These are phyloP conservation scores for Malaclemys terrapin DNA, from an alignment of 2,113 vertebrate species.

Conservation along the genomic window DNA sequence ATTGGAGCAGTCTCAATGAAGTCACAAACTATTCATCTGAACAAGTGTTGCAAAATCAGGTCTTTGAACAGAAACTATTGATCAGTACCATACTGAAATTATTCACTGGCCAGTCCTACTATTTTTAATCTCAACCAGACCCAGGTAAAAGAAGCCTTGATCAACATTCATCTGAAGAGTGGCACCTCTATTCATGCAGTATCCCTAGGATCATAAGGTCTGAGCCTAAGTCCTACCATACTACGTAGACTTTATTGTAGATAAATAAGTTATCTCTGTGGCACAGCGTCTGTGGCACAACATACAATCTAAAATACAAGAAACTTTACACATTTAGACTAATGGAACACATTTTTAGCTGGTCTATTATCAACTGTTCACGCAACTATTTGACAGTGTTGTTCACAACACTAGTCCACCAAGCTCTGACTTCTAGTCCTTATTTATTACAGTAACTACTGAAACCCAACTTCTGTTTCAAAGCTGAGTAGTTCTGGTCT, in stretches of 20 bases:
- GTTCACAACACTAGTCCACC: background rate
- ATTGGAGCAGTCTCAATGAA: background rate
- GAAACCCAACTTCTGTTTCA: background rate
- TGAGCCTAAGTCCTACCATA: background rate
- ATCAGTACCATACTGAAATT: background rate
- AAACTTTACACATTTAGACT: accelerated
- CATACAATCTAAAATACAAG: accelerated
- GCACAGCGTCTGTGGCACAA: background rate
- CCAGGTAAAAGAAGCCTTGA: background rate
- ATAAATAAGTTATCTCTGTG: accelerated
- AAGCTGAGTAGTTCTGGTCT: background rate
- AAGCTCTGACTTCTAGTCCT: background rate
- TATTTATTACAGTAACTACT: background rate
- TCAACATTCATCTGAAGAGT: background rate
- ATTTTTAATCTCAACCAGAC: constrained; percentile 25
- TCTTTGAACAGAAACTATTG: background rate
- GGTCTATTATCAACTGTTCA: background rate
- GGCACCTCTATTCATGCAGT: background rate
- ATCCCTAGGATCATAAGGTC: background rate
- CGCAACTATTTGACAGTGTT: background rate
- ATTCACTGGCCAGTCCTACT: constrained; percentile 22
- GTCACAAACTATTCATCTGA: background rate
- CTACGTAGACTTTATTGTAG: background rate
- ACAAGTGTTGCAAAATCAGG: background rate
- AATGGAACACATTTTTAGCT: background rate